phyloP scores from a whole-genome alignment of 2,888 invertebrate genomes.

The Diarsia brunnea region DNA sequence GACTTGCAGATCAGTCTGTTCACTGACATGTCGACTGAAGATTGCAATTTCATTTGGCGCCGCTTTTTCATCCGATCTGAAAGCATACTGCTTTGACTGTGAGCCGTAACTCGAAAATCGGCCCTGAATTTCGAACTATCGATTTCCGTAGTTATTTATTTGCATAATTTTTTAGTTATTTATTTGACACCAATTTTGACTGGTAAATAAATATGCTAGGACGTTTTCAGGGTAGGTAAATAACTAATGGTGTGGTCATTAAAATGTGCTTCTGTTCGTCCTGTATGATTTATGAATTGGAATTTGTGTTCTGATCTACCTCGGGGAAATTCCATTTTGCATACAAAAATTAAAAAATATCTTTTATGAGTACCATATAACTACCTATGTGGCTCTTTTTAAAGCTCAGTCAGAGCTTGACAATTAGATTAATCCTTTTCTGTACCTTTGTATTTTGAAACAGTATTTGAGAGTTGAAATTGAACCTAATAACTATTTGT shows the following conservation, averaged over 20 bases:
- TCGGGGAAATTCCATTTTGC: not conserved
- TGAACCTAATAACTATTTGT: not conserved
- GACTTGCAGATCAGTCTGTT: conserved; percentile 57
- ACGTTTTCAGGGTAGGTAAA: not conserved
- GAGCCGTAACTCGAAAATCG: conserved; percentile 28
- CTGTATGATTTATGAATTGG: not conserved
- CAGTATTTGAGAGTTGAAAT: not conserved
- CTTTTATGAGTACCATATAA: not conserved
- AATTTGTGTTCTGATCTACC: not conserved
- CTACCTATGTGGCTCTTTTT: not conserved
- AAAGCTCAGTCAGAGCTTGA: not conserved
- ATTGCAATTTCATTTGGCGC: conserved; percentile 51
- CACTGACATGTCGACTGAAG: conserved; percentile 44
- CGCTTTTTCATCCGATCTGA: conserved; percentile 42
- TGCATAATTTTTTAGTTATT: not conserved
- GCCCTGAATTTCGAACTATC: not conserved
- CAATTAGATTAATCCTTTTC: not conserved
- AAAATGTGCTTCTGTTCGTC: not conserved
- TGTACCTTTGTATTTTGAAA: not conserved
- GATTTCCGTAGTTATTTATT: not conserved
- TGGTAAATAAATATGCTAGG: not conserved
- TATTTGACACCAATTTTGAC: not conserved
- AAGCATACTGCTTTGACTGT: conserved; percentile 44
- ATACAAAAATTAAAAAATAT: not conserved
- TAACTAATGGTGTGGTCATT: not conserved